Conservation (phyloP, 1,140 invertebrate species). For the Helicorthomorpha holstii region DNA sequence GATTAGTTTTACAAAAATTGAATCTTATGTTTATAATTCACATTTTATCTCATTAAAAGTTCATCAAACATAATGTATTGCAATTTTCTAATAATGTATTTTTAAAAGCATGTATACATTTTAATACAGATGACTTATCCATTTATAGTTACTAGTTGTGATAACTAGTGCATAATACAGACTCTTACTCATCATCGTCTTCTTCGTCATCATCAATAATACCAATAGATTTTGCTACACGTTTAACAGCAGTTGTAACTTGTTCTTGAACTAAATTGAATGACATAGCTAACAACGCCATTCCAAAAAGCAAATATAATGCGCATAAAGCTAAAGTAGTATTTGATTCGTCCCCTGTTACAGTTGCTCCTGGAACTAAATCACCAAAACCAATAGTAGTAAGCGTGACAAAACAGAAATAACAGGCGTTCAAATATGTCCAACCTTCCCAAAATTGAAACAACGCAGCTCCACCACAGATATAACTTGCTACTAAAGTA, state of each 20-base stretch:
- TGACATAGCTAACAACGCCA: slow-evolving; percentile 93
- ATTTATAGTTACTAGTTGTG: no score
- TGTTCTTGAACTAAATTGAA: slow-evolving; percentile 93
- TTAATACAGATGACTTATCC: no score
- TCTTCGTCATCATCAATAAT: slow-evolving; percentile 51
- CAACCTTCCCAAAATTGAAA: slow-evolving; percentile 59
- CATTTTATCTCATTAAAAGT: no score
- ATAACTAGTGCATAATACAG: no score
- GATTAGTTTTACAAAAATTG: no score
- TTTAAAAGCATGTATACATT: no score
- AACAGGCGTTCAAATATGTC: slow-evolving; percentile 75
- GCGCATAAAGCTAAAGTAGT: slow-evolving; percentile 64
- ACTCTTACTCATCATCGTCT: slow-evolving; percentile 6
- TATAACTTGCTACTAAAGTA: slow-evolving; percentile 72
- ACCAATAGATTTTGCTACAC: slow-evolving; percentile 58
- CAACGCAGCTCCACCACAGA: slow-evolving; percentile 66
- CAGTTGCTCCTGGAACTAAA: slow-evolving; percentile 70
- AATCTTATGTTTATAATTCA: no score
- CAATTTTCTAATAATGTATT: no score
- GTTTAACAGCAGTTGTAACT: slow-evolving; percentile 69
- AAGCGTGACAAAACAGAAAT: slow-evolving; percentile 90
- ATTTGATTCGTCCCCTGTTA: slow-evolving; percentile 32
- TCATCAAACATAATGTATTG: no score
- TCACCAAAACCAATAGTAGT: slow-evolving; percentile 90
- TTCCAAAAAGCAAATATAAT: slow-evolving; percentile 85